Percentiles rank a stretch among this genome's conserved stretches.
Evolutionary conservation across 2,888 invertebrate species (phyloP).

Genomic region (Acanthosepion esculentum): DNA sequence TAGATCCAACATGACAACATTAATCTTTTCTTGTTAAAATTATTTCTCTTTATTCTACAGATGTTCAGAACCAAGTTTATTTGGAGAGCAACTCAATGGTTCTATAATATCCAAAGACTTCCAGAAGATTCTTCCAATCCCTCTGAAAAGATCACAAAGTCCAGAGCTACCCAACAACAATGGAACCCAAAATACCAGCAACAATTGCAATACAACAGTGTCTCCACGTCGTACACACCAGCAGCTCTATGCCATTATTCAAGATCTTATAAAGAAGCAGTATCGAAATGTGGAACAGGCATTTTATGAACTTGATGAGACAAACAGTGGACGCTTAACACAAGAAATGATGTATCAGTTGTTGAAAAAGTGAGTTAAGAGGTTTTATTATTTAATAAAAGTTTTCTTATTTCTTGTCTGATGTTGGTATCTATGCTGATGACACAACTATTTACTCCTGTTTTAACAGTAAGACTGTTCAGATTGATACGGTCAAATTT

Average conservation of each 20-base stretch:
- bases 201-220: neutral
- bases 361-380: conserved; percentile 64
- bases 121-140: neutral
- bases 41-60: neutral
- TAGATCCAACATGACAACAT: too few species aligned
- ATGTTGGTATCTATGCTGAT: too few species aligned
- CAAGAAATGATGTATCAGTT: conserved; percentile 74
- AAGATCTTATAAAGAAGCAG: conserved; percentile 64
- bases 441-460: too few species aligned
- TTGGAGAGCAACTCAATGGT: neutral
- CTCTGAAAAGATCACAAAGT: conserved; percentile 49
- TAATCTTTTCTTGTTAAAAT: neutral
- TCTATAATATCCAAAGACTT: conserved; percentile 48
- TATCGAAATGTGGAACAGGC: conserved; percentile 70
- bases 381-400: neutral
- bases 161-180: conserved; percentile 41
- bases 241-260: conserved; percentile 58
- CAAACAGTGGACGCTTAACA: conserved; percentile 70
- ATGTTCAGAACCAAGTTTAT: neutral
- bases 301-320: conserved; percentile 72
- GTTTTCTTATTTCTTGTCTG: too few species aligned
- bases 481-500: too few species aligned
- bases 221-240: neutral
- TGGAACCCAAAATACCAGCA: neutral
- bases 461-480: too few species aligned